phyloP scores from a whole-genome alignment of 2,797 vertebrate species.

The Babyrousa celebensis region DNA sequence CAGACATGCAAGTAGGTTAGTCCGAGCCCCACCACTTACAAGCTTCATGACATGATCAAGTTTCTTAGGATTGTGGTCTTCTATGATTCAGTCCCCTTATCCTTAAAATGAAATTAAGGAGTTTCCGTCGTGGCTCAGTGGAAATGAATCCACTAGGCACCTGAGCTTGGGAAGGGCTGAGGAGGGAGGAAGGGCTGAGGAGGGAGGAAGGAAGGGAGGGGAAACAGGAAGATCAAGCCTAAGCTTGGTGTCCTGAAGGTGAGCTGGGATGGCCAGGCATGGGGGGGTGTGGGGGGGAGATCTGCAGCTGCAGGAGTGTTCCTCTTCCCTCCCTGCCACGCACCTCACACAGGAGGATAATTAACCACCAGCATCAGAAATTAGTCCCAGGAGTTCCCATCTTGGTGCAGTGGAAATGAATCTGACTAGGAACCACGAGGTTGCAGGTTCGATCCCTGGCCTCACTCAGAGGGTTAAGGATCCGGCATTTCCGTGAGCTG shows the following conservation, averaged over 20 bases:
- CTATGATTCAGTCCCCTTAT: slow-evolving; percentile 17
- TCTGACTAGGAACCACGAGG: too few relatives aligned
- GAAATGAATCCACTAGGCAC: too few relatives aligned
- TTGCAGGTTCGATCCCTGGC: too few relatives aligned
- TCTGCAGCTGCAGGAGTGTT: background rate
- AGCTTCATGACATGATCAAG: background rate
- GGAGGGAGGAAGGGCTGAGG: background rate
- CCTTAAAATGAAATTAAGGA: background rate
- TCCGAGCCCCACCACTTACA: background rate
- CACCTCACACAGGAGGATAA: background rate
- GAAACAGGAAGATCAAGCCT: background rate
- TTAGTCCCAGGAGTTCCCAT: too few relatives aligned
- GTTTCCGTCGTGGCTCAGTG: too few relatives aligned
- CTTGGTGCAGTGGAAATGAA: too few relatives aligned
- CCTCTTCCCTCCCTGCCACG: background rate
- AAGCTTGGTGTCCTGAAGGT: background rate
- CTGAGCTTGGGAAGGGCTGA: background rate
- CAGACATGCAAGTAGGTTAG: background rate
- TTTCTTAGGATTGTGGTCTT: background rate
- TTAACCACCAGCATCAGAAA: slow-evolving; percentile 13
- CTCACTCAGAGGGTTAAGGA: too few relatives aligned
- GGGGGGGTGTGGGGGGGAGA: background rate
- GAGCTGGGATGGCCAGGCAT: background rate
- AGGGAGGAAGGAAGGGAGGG: background rate
- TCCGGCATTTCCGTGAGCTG: too few relatives aligned